Evolutionary conservation across 2,888 invertebrate species (phyloP), one percentile per base, ranked within the genome.

Genomic region (Drosophila neotestacea): DNA sequence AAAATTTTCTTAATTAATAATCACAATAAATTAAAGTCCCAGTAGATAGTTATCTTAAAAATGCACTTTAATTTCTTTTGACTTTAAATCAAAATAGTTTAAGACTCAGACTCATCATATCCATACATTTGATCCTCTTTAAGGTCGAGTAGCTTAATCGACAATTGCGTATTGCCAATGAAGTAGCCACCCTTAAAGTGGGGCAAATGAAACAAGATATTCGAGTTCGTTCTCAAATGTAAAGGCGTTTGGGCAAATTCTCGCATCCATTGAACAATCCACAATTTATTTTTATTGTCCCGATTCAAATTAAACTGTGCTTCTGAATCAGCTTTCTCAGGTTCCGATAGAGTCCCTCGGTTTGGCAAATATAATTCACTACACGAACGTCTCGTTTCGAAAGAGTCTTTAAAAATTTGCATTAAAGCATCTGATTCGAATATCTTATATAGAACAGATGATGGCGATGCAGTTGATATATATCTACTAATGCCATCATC

Each of bases 31-130:
- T 36, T 9, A 36, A 11, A 36, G 36, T 10, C 36, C 4, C 36
- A 36, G 3, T 2, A 36, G 10, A 4, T 36, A 9, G 10, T 34
- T 9, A 10, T 36, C 4, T 10, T 36, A 10, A 34, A 4, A 36
- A 36, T 10, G 2, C 9, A 36, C 10, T 39, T 39, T 39, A 39
- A 5, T 39, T 7, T 13, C 7, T 1, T 16, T 27, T 6, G 1
- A 27, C 27, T 6, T 27, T 11, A 11, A 27, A 22, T 11, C 11
- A 36, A 2, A 6, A 11, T 22, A 36, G n/a, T 50, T 50, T 36
- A 22, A 50, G 34, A 36, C 13, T 50, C 22, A 11, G 50, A 7
- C 22, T 50, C 50, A 50, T 36, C 50, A 50, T 36, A 50, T 36
- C 22, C 22, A 4, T 36, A 11, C 4, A 22, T 22, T 36, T 22